These are phyloP conservation scores for Phrynocephalus guinanensis DNA, from an alignment of 2,797 vertebrate genomes.

Conservation along the genomic window DNA sequence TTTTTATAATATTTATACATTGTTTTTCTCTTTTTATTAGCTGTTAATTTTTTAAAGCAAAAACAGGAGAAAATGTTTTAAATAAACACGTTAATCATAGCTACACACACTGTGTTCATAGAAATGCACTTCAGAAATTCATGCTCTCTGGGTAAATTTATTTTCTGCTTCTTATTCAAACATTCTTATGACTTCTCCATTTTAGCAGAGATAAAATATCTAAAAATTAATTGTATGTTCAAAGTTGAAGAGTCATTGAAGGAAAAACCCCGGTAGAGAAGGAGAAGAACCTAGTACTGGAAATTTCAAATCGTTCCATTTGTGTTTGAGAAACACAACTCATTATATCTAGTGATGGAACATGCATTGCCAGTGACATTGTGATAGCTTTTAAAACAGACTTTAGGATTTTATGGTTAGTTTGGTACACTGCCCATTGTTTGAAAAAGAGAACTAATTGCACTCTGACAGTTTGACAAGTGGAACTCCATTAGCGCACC, in stretches of 20 bases:
- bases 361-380: conserved; percentile 14
- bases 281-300: neutral
- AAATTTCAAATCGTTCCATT: conserved; percentile 33
- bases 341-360: conserved; percentile 6
- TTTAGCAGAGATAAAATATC: neutral
- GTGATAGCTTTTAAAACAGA: conserved; percentile 27
- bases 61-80: neutral
- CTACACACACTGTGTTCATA: neutral
- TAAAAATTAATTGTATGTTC: neutral
- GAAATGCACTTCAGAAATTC: neutral
- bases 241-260: neutral
- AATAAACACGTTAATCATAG: neutral
- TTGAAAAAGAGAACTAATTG: conserved; percentile 5
- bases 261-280: conserved; percentile 25
- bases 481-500: neutral
- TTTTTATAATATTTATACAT: neutral
- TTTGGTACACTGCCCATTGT: conserved; percentile 3
- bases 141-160: neutral
- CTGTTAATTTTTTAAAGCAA: neutral
- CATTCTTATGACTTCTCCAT: neutral
- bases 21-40: neutral
- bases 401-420: neutral
- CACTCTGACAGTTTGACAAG: neutral
- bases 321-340: conserved; percentile 11
- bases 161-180: neutral